Evolutionary conservation across 2,888 invertebrate species (phyloP).

Genomic region (Drosophila infuscata): DNA sequence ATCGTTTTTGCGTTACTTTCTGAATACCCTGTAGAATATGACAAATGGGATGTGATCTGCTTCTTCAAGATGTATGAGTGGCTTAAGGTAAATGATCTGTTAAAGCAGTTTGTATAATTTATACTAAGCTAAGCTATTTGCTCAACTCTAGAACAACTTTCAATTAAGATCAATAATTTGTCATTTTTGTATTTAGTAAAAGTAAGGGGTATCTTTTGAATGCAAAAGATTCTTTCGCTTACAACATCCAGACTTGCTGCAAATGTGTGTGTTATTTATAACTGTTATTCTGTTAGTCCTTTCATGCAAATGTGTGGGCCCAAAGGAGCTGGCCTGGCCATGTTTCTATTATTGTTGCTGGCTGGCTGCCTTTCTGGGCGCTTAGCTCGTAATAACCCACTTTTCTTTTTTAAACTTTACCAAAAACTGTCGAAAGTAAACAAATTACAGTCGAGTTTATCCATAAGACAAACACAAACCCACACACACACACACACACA

Average conservation of each 20-base stretch:
- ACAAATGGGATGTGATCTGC: not conserved
- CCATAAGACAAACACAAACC: constrained; percentile 41
- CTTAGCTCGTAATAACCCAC: constrained; percentile 77
- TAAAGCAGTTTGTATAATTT: not conserved
- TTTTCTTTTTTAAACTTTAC: constrained; percentile 58
- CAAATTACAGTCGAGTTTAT: constrained; percentile 79
- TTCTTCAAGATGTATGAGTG: too few species aligned
- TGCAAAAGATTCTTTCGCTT: not conserved
- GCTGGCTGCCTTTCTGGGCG: constrained; percentile 19
- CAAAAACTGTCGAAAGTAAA: constrained; percentile 79
- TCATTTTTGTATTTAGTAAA: not conserved
- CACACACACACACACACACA: constrained; percentile 2
- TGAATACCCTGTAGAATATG: constrained; percentile 13
- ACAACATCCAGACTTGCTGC: not conserved
- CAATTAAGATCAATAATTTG: not conserved
- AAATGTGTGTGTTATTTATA: constrained; percentile 6
- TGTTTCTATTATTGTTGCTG: constrained; percentile 8
- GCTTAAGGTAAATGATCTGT: not conserved
- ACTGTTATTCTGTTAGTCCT: constrained; percentile 26
- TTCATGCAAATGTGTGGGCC: constrained; percentile 65
- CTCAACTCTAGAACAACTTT: not conserved
- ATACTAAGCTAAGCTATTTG: too few species aligned
- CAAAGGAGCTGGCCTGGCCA: constrained; percentile 2
- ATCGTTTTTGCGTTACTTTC: constrained; percentile 69
- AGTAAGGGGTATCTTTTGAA: not conserved